Percentiles rank a stretch among this genome's conserved stretches.
phyloP scores from a whole-genome alignment of 2,113 vertebrate genomes.

The Protobothrops mucrosquamatus region DNA sequence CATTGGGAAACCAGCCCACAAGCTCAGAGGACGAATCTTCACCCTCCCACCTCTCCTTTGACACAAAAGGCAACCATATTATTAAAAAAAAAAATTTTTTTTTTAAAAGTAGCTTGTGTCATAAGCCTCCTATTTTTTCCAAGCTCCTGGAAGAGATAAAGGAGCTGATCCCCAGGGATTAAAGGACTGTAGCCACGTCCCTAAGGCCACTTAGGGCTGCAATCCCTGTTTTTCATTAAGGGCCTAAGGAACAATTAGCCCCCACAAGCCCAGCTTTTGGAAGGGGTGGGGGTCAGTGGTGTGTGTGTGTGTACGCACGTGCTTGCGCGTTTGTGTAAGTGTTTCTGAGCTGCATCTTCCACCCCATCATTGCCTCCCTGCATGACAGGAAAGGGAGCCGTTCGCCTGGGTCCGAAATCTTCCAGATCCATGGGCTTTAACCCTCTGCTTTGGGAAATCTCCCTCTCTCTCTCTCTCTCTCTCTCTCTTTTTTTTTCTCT shows the following conservation, averaged over 20 bases:
- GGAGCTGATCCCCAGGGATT: slow-evolving; percentile 72
- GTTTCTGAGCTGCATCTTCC: background rate
- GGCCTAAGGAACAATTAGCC: slow-evolving; percentile 76
- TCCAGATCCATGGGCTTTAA: background rate
- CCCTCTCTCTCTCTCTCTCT: too few species aligned
- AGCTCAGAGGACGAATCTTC: too few species aligned
- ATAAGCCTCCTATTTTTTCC: slow-evolving; percentile 79
- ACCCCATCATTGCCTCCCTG: rapidly evolving
- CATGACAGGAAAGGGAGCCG: background rate
- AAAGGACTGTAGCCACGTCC: slow-evolving; percentile 66
- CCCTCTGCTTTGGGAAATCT: background rate
- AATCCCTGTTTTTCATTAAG: slow-evolving; percentile 72
- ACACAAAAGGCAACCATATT: background rate
- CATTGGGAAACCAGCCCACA: too few species aligned
- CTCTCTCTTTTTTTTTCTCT: too few species aligned
- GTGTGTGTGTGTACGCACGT: background rate
- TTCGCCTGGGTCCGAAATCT: background rate
- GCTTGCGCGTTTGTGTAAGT: background rate
- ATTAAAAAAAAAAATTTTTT: slow-evolving; percentile 16
- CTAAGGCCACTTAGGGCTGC: slow-evolving; percentile 70
- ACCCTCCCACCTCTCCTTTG: background rate
- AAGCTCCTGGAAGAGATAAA: slow-evolving; percentile 73
- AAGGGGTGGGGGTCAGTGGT: background rate
- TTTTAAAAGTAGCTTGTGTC: slow-evolving; percentile 59
- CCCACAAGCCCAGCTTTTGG: slow-evolving; percentile 31